Percentiles rank a stretch among this genome's conserved stretches.
Evolutionary conservation across 2,888 invertebrate genomes (phyloP).

Genomic region (Tetrapedia diversipes): DNA sequence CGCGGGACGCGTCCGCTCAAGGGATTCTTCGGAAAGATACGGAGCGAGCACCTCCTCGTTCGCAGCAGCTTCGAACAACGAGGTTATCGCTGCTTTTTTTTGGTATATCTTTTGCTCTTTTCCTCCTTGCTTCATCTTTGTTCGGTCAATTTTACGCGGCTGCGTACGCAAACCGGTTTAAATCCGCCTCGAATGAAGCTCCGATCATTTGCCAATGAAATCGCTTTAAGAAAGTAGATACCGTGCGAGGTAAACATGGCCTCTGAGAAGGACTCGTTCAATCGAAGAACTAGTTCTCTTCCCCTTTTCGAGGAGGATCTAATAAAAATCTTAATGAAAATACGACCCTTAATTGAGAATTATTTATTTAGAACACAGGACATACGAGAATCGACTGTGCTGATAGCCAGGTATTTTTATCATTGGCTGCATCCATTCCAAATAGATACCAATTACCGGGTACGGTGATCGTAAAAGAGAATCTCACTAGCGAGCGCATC

Average conservation of each 20-base stretch:
- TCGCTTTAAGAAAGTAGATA: conserved; percentile 13
- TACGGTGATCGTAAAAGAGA: too few relatives aligned
- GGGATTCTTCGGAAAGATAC: conserved; percentile 44
- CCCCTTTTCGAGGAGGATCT: background rate
- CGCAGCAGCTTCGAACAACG: conserved; percentile 25
- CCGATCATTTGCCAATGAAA: conserved; percentile 47
- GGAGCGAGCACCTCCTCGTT: background rate
- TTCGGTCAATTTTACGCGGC: conserved; percentile 9
- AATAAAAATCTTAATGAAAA: too few relatives aligned
- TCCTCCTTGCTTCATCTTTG: background rate
- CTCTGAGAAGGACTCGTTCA: background rate
- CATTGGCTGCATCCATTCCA: too few relatives aligned
- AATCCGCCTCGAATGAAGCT: conserved; percentile 34
- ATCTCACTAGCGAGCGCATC: too few relatives aligned
- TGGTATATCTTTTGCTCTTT: background rate
- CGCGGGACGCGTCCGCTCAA: conserved; percentile 41
- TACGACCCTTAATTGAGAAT: too few relatives aligned
- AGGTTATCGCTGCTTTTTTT: conserved; percentile 1
- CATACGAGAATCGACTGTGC: too few relatives aligned
- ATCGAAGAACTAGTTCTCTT: background rate
- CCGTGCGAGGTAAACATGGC: background rate
- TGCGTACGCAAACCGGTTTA: conserved; percentile 43
- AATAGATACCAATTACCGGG: too few relatives aligned
- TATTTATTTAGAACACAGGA: too few relatives aligned
- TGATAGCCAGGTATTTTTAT: too few relatives aligned